phyloP scores from a whole-genome alignment of 2,113 vertebrate genomes.

The Talpa occidentalis region DNA sequence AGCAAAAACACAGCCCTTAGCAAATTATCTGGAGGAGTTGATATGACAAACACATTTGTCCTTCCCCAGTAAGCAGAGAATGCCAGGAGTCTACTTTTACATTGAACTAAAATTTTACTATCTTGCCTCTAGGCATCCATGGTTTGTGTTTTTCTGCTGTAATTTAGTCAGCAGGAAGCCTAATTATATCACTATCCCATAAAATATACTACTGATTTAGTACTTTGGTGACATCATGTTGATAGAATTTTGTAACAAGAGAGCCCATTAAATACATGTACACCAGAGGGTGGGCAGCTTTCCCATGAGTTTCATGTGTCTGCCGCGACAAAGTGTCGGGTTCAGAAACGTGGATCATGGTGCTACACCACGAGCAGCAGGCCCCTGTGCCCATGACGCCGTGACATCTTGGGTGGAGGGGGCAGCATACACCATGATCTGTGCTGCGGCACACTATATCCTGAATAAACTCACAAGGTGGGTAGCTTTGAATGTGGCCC shows the following conservation, averaged over 20 bases:
- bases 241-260: not conserved
- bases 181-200: not conserved
- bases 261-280: not conserved
- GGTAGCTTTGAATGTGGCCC: not conserved
- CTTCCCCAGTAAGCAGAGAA: not conserved
- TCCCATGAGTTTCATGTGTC: not conserved
- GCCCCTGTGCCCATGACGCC: rapidly evolving
- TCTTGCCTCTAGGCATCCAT: not conserved
- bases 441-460: not conserved
- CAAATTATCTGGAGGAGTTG: not conserved
- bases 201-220: not conserved
- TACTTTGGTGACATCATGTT: not conserved
- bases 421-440: not conserved
- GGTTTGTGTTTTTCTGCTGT: not conserved
- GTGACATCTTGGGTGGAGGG: not conserved
- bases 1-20: not conserved
- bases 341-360: not conserved
- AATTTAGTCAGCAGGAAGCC: not conserved
- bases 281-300: too few species aligned
- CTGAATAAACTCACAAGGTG: not conserved
- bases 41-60: too few species aligned
- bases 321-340: not conserved
- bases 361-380: rapidly evolving
- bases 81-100: not conserved
- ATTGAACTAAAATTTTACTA: not conserved